Conservation (phyloP, 1,140 invertebrate species). For the Macrobrachium nipponense region DNA sequence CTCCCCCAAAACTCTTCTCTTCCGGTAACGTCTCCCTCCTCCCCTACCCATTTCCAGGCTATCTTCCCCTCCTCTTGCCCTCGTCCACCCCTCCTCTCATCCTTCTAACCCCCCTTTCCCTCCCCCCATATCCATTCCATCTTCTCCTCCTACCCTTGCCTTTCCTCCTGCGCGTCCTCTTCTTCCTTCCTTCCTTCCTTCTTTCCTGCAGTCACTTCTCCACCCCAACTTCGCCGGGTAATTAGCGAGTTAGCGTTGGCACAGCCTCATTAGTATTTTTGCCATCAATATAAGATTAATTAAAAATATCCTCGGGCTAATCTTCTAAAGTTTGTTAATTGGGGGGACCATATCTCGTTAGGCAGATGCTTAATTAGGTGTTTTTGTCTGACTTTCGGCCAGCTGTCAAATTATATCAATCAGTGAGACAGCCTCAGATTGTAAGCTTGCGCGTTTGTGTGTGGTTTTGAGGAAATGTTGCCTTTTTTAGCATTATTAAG, state of each 20-base stretch:
- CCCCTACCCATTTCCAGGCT: neutral
- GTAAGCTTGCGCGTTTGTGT: neutral
- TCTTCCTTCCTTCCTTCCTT: neutral
- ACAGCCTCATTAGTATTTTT: slow-evolving; percentile 61
- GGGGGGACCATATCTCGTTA: slow-evolving; percentile 60
- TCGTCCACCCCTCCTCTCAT: neutral
- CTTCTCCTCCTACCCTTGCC: neutral
- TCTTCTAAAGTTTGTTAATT: slow-evolving; percentile 62
- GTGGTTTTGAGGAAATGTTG: neutral
- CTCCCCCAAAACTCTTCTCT: neutral
- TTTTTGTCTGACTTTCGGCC: slow-evolving; percentile 54
- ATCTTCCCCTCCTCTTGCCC: neutral
- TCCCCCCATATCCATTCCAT: no score
- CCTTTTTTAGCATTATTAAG: neutral
- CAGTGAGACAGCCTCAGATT: slow-evolving; percentile 31
- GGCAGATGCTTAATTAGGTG: slow-evolving; percentile 58
- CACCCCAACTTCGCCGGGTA: slow-evolving; percentile 37
- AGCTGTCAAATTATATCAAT: slow-evolving; percentile 56
- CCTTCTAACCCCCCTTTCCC: no score
- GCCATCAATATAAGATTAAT: slow-evolving; percentile 62
- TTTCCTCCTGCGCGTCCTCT: neutral
- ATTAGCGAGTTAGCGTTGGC: slow-evolving; percentile 56
- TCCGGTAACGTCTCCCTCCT: neutral
- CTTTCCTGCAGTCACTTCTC: slow-evolving; percentile 19
- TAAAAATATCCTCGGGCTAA: slow-evolving; percentile 58